Conservation (phyloP, 2,113 vertebrate genomes). For the Columba janthina region DNA sequence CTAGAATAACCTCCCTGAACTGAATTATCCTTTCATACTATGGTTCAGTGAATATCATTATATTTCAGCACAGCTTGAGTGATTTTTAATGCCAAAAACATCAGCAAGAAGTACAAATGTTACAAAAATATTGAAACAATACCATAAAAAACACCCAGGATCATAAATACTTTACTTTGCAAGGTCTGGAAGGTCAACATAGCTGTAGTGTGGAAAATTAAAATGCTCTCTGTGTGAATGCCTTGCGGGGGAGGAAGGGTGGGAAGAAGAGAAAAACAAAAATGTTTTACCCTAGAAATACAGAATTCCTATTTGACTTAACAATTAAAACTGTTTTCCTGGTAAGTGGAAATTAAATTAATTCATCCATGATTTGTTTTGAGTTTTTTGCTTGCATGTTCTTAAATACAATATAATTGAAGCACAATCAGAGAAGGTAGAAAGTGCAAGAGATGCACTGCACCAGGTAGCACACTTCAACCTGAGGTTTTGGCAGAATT, state of each 20-base stretch:
- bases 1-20: constrained; percentile 81
- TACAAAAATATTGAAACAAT: constrained; percentile 84
- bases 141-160: constrained; percentile 64
- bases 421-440: neutral
- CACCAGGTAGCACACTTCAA: neutral
- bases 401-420: constrained; percentile 63
- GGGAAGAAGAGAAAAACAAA: neutral
- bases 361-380: constrained; percentile 10
- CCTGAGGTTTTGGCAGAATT: neutral
- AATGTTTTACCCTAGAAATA: constrained; percentile 41
- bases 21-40: constrained; percentile 80
- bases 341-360: constrained; percentile 12
- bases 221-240: constrained; percentile 70
- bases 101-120: constrained; percentile 83
- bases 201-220: constrained; percentile 78
- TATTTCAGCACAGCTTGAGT: constrained; percentile 83
- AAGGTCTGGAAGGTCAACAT: constrained; percentile 76
- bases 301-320: constrained; percentile 26
- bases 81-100: constrained; percentile 85
- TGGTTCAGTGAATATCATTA: constrained; percentile 82
- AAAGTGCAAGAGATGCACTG: neutral
- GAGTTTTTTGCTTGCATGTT: neutral
- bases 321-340: constrained; percentile 34
- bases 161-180: constrained; percentile 84
- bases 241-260: neutral